These are phyloP conservation scores for Clanis bilineata DNA, from an alignment of 2,888 invertebrate species.

Conservation along the genomic window DNA sequence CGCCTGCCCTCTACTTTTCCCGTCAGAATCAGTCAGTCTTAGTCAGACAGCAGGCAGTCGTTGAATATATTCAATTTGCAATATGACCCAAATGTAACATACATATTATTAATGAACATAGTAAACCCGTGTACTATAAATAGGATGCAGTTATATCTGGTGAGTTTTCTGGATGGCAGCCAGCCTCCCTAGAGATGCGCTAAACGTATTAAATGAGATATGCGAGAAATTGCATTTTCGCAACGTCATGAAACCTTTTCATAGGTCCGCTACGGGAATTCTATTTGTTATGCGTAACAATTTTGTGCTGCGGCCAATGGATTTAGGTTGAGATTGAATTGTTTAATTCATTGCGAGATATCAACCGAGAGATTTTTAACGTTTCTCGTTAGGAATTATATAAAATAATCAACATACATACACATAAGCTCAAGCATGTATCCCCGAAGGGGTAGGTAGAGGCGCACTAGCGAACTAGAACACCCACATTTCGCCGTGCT, in stretches of 20 bases:
- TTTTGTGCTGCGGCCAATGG: neutral
- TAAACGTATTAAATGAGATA: slow-evolving; percentile 46
- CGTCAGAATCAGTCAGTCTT: too few species aligned
- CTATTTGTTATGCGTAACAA: neutral
- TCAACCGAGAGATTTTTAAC: too few species aligned
- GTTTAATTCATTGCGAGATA: neutral
- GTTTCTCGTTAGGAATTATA: too few species aligned
- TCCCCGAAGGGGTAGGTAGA: too few species aligned
- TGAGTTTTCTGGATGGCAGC: slow-evolving; percentile 27
- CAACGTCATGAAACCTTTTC: slow-evolving; percentile 22
- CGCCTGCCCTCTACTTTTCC: too few species aligned
- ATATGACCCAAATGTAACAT: neutral
- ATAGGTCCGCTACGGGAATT: neutral
- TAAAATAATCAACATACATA: too few species aligned
- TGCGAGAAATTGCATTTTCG: slow-evolving; percentile 46
- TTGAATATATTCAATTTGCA: neutral
- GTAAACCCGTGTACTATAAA: slow-evolving; percentile 7
- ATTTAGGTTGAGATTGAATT: too few species aligned
- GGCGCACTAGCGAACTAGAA: too few species aligned
- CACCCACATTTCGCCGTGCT: too few species aligned
- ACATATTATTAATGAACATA: slow-evolving; percentile 10
- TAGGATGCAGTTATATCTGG: slow-evolving; percentile 11
- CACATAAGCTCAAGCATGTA: too few species aligned
- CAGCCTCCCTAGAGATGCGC: slow-evolving; percentile 31
- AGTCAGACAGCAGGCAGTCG: too few species aligned